Percentiles rank a stretch among this genome's conserved stretches.
Conservation (phyloP, 2,888 invertebrate genomes). For the Salpingus planirostris region DNA sequence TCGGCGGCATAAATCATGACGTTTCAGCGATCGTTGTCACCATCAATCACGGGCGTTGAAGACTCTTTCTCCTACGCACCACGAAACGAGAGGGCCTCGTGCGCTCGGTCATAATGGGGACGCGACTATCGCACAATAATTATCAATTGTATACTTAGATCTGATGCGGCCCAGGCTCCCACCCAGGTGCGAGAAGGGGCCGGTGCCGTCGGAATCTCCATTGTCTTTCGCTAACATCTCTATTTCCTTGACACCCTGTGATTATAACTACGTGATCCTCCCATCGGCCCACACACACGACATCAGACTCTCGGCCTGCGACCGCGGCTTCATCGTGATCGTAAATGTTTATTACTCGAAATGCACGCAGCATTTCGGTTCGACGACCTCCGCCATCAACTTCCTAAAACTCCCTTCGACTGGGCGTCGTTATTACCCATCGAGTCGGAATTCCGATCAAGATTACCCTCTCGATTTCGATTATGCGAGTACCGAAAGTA, state of each 20-base stretch:
- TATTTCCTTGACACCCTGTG: constrained; percentile 28
- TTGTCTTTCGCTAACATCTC: constrained; percentile 30
- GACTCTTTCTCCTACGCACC: neutral
- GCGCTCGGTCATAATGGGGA: no score
- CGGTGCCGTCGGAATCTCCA: constrained; percentile 23
- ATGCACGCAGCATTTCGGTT: constrained; percentile 9
- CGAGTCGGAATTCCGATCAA: no score
- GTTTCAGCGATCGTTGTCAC: no score
- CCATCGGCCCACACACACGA: constrained; percentile 16
- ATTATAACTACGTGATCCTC: constrained; percentile 24
- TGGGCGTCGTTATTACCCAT: no score
- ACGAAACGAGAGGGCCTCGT: no score
- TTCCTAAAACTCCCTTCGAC: no score
- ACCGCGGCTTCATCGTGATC: constrained; percentile 11
- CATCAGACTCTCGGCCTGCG: constrained; percentile 13
- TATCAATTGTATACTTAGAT: constrained; percentile 20
- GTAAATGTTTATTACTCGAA: constrained; percentile 12
- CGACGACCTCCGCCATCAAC: constrained; percentile 6
- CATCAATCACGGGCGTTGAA: neutral
- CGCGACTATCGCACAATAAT: constrained; percentile 8
- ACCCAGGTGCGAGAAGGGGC: constrained; percentile 22
- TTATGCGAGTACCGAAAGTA: no score
- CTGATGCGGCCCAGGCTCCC: constrained; percentile 18
- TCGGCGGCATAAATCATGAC: no score
- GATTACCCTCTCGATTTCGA: no score